Base-by-base conservation (phyloP, 30 jellyfish, hydroid and myxozoan species). In the Chironex yamaguchii region DNA sequence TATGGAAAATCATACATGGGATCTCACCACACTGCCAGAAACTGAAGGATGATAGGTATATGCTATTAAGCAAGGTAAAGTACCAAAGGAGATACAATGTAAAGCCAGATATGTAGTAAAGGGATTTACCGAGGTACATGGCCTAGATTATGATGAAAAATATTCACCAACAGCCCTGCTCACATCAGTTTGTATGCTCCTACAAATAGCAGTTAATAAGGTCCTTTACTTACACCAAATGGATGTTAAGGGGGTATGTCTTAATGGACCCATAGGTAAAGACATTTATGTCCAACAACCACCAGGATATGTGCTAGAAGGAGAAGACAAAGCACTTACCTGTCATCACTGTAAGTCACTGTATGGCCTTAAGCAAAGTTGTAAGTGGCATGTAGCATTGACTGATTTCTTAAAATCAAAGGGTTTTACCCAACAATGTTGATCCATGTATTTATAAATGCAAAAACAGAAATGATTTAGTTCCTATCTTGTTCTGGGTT, bases 311-410 rank as follows among this genome's bases (percentile, higher is more conserved):
- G 52, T 36, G 50, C 79, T 36, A 66, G 79, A 81, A 22, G 50
- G 52, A 4, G 50, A 25, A 2, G 69, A 67, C 23, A 22, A 3
- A 12, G 20, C 29, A 34, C 17, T 2, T 17, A 93, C 65, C 4
- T 88, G 96, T 93, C 80, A 89, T 26, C 70, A 79, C 54, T 67
- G 81, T n/a, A 89, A 71, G 32, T 89, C 97, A 3, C 67, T 89
- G 1, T 80, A 89, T 74, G 96, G 97, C 14, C 86, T 89, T 21
- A 81, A 81, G 50, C 97, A 89, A 50, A 89, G 96, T 62, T 95
- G 97, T 4, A 89, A 89, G 49, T 89, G 97, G 91, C 85, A 89
- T 2, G 0, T 22, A 0, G 0, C 36, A 17, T 50, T 89, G 17
- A 67, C 49, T 17, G 30, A 89, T 1, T 36, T 29, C 52, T 78